Evolutionary conservation across 1,140 invertebrate genomes (phyloP), one percentile per base, ranked within the genome.

Genomic region (Chionoecetes opilio): DNA sequence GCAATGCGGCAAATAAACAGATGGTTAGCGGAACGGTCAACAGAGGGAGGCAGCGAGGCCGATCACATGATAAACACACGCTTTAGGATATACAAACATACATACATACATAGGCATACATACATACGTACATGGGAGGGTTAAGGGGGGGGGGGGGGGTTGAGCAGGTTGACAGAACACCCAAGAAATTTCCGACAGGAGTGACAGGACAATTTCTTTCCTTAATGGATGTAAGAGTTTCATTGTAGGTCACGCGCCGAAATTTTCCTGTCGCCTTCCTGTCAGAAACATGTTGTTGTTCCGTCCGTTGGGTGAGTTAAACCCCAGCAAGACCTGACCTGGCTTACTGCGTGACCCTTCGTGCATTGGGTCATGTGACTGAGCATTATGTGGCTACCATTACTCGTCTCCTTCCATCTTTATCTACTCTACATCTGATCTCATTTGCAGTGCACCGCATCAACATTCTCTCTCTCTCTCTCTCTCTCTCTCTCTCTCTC

Each of bases 221-320:
- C 86, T 37, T 88, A 88, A 88, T 88, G 37, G 86, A 88, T 41
- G 35, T 32, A 88, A 88, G 34, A 86, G 3, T 41, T 88, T 88
- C 86, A 88, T 37, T 88, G 21, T 75, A 53, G 21, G 46, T 53
- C 46, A 53, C 21, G 46, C 26, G 63, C 63, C 63, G 21, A 37
- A 37, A 88, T 37, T 88, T 41, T 38, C 35, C 26, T 37, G 21
- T 37, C 86, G n/a, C 38, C 26, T 37, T 11, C 26, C 86, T 88
- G 86, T 88, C 86, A 38, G 34, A 41, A 88, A 37, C 86, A 88
- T 37, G n/a, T 88, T 38, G 1, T 26, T 34, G 3, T 53, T 17
- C 46, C 46, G 46, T 75, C 63, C 63, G 21, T 21, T n/a, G n/a
- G 63, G n/a, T 75, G 63, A 75, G 21, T n/a, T n/a, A 5, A 14